Conservation (phyloP, 2,113 vertebrate genomes). For the Litocranius walleri region DNA sequence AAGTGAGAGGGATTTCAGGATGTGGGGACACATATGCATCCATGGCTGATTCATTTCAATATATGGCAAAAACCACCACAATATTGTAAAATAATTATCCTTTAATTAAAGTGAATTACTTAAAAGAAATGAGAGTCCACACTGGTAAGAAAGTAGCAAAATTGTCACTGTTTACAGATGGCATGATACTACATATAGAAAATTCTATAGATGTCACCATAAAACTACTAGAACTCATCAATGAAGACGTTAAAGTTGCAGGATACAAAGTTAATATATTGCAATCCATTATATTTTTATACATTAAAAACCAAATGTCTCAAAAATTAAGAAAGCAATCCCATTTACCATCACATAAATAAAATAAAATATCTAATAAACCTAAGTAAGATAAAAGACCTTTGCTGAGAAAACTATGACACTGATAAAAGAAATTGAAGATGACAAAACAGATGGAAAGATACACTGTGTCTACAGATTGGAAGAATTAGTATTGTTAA, state of each 20-base stretch:
- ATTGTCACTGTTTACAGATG: neutral
- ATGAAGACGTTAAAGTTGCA: neutral
- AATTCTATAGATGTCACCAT: neutral
- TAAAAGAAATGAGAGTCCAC: neutral
- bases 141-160: neutral
- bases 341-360: neutral
- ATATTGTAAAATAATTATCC: neutral
- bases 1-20: neutral
- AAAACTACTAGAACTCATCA: neutral
- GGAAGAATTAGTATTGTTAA: neutral
- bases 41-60: neutral
- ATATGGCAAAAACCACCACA: neutral
- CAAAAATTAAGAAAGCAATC: neutral
- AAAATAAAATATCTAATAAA: neutral
- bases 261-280: neutral
- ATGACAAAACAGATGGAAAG: neutral
- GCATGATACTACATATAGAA: neutral
- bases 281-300: neutral
- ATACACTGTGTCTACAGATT: neutral
- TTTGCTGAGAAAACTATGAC: neutral
- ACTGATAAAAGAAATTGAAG: neutral
- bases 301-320: neutral
- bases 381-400: neutral
- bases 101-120: neutral
- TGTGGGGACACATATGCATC: neutral